Evolutionary conservation across 2,113 vertebrate genomes (phyloP), one percentile per base, ranked within the genome.

Genomic region (Pavo muticus): DNA sequence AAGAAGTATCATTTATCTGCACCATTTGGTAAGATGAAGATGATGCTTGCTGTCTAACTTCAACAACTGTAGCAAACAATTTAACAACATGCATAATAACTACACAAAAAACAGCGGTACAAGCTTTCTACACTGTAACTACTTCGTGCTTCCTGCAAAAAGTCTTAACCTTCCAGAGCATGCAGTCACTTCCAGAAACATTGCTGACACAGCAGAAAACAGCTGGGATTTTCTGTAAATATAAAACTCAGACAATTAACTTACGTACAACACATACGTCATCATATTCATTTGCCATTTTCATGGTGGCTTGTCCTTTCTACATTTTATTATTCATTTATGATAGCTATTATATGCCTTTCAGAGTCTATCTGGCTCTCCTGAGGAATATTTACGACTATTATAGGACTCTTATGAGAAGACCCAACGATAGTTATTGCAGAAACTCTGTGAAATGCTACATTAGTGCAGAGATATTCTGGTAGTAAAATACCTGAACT

Each of bases 291-390:
- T 97, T 97, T 98, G 96, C 97, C 96, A 97, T 98, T 98, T 98
- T 98, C 97, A 95, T 97, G 96, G 97, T 96, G 96, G 86, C 96
- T 97, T 98, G 97, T 98, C 98, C 96, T 97, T 98, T 98, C 95
- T 97, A 94, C 95, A 94, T 97, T 98, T 98, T 98, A 98, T 98
- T 98, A 98, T 98, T 98, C 98, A 98, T 98, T 98, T 98, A 98
- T 98, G 97, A 97, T 97, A 96, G 97, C 97, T 97, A 97, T 98
- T 98, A 98, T 94, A 96, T 95, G 94, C 90, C 96, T 98, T 97
- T 98, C 97, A 96, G 96, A 97, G 95, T 96, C 96, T 98, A 95
- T 98, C 96, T 97, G 94, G 91, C 97, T 98, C 98, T 98, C 98
- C 90, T 95, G 98, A 98, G 98, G 93, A 97, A 97, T 98, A 98